phyloP scores from a whole-genome alignment of 2,113 vertebrate genomes.

The Ophiodon elongatus region DNA sequence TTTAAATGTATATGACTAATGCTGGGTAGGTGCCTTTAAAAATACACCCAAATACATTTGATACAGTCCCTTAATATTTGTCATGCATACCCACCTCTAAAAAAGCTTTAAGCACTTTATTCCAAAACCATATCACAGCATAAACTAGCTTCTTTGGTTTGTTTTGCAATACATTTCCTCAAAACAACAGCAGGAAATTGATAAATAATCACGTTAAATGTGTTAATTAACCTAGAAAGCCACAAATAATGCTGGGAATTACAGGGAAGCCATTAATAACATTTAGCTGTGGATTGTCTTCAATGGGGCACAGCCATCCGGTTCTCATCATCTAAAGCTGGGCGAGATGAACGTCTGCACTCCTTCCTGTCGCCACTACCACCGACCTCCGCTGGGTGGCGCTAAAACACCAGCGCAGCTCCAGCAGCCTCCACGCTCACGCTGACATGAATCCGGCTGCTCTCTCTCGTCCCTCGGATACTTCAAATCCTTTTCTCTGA shows the following conservation, averaged over 20 bases:
- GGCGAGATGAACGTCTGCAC: conserved; percentile 9
- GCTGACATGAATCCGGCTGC: conserved; percentile 20
- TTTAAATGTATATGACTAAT: neutral
- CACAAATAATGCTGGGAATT: neutral
- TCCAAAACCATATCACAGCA: conserved; percentile 2
- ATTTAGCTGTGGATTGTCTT: neutral
- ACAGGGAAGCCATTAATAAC: neutral
- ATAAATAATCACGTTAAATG: neutral
- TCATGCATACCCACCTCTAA: neutral
- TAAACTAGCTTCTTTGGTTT: neutral
- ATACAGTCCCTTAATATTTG: conserved; percentile 7
- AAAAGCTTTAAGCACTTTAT: conserved; percentile 12
- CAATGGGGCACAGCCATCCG: neutral
- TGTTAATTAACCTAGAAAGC: neutral
- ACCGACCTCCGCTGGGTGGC: conserved; percentile 62
- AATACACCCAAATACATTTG: neutral
- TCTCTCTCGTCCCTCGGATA: conserved; percentile 53
- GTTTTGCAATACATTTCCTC: neutral
- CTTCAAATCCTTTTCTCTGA: conserved; percentile 65
- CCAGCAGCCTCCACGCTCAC: neutral
- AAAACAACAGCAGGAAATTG: neutral
- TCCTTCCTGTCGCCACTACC: neutral
- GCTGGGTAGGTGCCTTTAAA: too few relatives aligned
- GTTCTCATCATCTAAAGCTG: neutral
- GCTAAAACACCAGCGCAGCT: conserved; percentile 52